These are phyloP conservation scores for Gryllus bimaculatus DNA, from an alignment of 1,140 invertebrate genomes.

Conservation along the genomic window DNA sequence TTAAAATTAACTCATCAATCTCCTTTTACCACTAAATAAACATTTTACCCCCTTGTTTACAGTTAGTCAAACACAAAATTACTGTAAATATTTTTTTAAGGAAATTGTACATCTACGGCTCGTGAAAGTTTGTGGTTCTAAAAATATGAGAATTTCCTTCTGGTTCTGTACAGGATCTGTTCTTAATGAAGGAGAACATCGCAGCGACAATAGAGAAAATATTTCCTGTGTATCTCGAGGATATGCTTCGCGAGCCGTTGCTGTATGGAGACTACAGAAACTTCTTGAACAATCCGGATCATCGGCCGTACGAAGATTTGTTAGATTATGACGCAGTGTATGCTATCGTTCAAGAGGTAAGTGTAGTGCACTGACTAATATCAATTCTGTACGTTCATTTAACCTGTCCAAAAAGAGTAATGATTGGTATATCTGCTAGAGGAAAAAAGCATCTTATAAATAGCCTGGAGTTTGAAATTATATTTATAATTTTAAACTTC, in stretches of 20 bases:
- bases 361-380: neutral
- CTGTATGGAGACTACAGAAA: constrained; percentile 83
- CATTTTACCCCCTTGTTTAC: too few species aligned
- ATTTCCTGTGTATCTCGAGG: constrained; percentile 48
- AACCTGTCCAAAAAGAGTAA: neutral
- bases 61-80: too few species aligned
- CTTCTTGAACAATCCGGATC: constrained; percentile 63
- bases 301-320: constrained; percentile 77
- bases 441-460: neutral
- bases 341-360: constrained; percentile 57
- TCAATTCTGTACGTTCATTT: neutral
- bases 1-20: too few species aligned
- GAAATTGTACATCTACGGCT: too few species aligned
- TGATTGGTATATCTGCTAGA: neutral
- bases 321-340: constrained; percentile 79
- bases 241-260: constrained; percentile 65
- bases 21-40: too few species aligned
- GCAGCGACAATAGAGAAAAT: constrained; percentile 36
- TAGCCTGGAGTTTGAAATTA: neutral
- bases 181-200: constrained; percentile 39
- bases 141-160: too few species aligned
- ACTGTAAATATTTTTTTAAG: too few species aligned
- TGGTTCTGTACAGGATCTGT: constrained; percentile 36
- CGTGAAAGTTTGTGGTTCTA: too few species aligned
- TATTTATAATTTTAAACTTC: neutral